These are phyloP conservation scores for Tangachromis dhanisi DNA, from an alignment of 2,113 vertebrate species.

Conservation along the genomic window DNA sequence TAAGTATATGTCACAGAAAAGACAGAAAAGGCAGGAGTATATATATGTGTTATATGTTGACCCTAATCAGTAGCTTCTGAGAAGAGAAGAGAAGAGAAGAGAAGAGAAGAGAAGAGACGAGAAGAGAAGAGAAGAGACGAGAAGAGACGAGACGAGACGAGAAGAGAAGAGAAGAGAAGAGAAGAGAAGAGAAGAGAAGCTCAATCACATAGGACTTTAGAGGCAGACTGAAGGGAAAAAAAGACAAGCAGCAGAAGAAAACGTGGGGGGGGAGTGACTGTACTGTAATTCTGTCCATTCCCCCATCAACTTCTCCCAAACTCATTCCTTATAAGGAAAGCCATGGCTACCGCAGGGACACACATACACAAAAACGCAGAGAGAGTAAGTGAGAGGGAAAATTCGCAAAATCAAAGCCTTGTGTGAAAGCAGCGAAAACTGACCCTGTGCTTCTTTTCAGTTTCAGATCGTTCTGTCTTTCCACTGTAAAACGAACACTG, in stretches of 20 bases:
- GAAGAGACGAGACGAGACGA: neutral
- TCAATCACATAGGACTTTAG: neutral
- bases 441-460: constrained; percentile 1
- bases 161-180: neutral
- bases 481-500: neutral
- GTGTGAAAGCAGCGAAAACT: neutral
- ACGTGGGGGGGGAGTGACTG: constrained; percentile 21
- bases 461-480: constrained; percentile 7
- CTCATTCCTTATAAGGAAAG: constrained; percentile 59
- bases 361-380: neutral
- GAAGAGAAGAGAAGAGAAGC: neutral
- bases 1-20: neutral
- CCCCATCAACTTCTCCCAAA: constrained; percentile 40
- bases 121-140: neutral
- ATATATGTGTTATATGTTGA: neutral
- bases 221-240: neutral
- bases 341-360: constrained; percentile 32
- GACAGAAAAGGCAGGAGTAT: neutral
- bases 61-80: neutral
- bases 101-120: neutral
- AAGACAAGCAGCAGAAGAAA: neutral
- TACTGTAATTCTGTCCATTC: constrained; percentile 53
- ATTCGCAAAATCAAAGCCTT: constrained; percentile 25
- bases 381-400: constrained; percentile 16
- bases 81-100: neutral